Base-by-base conservation (phyloP, 37 sponge, comb jelly and placozoan species). In the Eunapius fragilis region DNA sequence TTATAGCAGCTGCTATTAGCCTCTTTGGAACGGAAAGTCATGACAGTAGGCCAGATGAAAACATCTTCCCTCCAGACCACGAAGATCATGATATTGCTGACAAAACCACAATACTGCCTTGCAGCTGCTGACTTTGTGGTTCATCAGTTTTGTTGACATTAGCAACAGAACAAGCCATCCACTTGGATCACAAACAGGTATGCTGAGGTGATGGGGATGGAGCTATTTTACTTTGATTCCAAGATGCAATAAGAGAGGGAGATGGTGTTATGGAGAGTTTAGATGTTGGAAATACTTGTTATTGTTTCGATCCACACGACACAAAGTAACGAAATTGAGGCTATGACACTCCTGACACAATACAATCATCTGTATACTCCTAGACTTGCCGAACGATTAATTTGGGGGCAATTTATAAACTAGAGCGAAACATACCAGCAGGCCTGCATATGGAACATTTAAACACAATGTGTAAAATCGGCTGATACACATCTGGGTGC, bases 391-490 rank as follows among this genome's bases (percentile, higher is more conserved):
- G 27, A 78, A 37, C 87, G 80, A 37, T 75, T 87, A 14, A 27
- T 87, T 58, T 87, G 37, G 25, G 33, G 37, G 4, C 24, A 81
- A 1, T 87, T 87, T 72, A 47, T 87, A 25, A 87, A 87, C 38
- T 35, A 3, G 86, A 79, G 1, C 69, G 28, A 3, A 86, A 86
- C 35, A 86, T 86, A 6, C 76, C 74, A 41, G 50, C 68, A 67
- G 85, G 76, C 48, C 75, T 84, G 14, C 35, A 67, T 23, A 86
- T 86, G 86, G 86, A 86, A 45, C 86, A 86, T 78, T 35, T 86
- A 3, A 86, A 86, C 38, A 71, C 77, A 11, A 22, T 69, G 0
- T 48, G 41, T 50, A 86, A 86, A 47, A 34, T 68, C 12, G n/a
- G 67, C 78, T 48, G 33, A 78, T 2, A n/a, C 50, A 25, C 45